Evolutionary conservation across 2,888 invertebrate species (phyloP), one percentile per base, ranked within the genome.

Genomic region (Rhogogaster chlorosoma): DNA sequence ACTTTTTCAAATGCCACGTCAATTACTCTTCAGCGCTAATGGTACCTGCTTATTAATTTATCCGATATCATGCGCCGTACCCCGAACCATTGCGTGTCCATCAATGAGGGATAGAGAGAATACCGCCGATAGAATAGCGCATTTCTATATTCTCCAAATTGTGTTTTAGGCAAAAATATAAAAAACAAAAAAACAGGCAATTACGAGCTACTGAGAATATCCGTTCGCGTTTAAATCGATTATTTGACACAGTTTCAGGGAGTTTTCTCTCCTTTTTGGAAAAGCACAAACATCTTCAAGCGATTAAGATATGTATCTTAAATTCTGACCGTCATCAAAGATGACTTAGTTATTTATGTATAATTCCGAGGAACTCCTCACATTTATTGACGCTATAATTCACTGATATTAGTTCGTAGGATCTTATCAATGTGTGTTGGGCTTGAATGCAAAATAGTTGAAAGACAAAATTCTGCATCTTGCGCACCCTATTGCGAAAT

Each of bases 1-100:
- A 70, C 67, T 32, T 29, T 45, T 83, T 67, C 83, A 67, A 83
- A 83, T 64, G 83, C 45, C 83, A 83, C 67, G 83, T 83, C 83
- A 49, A 29, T 67, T 83, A 80, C 61, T 83, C 36, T 42, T 42
- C 64, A 12, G 49, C 42, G 6, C 45, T 83, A 45, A 67, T 83
- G 67, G 67, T n/a, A 67, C 45, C 83, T 26, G 80, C 45, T 67
- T 83, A 83, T 67, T 83, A 83, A 83, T 45, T 83, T 29, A 45
- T n/a, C 15, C 9, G 67, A 38, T 22, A 57, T 36, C 36, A 7
- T 53, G 12, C 67, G 12, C 67, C 5, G 10, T 29, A 49, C 22
- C 49, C 15, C 18, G 12, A 32, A 26, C 15, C 49, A 53, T 49
- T 53, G 53, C 71, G 71, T 73, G 71, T 73, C 29, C 38, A 15